Conservation (phyloP, 2,888 invertebrate genomes). For the Lasioglossum morio region DNA sequence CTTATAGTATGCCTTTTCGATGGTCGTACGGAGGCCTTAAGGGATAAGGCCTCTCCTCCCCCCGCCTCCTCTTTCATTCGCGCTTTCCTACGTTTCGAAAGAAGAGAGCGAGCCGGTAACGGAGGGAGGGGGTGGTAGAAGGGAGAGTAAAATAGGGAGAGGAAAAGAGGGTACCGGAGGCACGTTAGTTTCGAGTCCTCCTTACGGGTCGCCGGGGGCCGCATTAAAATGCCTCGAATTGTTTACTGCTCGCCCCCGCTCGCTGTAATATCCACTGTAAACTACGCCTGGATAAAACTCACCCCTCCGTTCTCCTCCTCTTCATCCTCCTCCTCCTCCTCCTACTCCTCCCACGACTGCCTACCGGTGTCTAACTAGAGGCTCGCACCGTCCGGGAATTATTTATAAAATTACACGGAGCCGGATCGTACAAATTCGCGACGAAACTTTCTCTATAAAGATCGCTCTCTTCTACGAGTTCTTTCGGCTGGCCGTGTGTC, state of each 20-base stretch:
- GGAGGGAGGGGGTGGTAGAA: not conserved
- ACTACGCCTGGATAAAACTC: constrained; percentile 71
- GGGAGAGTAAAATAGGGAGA: not conserved
- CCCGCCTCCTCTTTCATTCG: constrained; percentile 53
- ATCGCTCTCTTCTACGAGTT: constrained; percentile 19
- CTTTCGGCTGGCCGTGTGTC: constrained; percentile 16
- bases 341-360: constrained; percentile 22
- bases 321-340: constrained; percentile 8
- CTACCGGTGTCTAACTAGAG: not conserved
- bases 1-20: constrained; percentile 78
- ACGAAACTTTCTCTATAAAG: constrained; percentile 66
- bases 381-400: constrained; percentile 55
- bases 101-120: constrained; percentile 21
- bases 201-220: constrained; percentile 75
- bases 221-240: constrained; percentile 79
- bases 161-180: constrained; percentile 45
- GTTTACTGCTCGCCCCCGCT: constrained; percentile 71
- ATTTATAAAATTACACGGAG: constrained; percentile 71
- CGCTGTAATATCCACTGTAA: constrained; percentile 75
- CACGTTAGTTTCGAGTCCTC: constrained; percentile 72
- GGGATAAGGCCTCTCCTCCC: constrained; percentile 70
- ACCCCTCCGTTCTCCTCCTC: constrained; percentile 27
- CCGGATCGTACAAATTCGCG: constrained; percentile 42
- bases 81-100: constrained; percentile 57
- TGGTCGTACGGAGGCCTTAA: constrained; percentile 79